Evolutionary conservation across 2,113 vertebrate species (phyloP).

Genomic region (Sturnus vulgaris): DNA sequence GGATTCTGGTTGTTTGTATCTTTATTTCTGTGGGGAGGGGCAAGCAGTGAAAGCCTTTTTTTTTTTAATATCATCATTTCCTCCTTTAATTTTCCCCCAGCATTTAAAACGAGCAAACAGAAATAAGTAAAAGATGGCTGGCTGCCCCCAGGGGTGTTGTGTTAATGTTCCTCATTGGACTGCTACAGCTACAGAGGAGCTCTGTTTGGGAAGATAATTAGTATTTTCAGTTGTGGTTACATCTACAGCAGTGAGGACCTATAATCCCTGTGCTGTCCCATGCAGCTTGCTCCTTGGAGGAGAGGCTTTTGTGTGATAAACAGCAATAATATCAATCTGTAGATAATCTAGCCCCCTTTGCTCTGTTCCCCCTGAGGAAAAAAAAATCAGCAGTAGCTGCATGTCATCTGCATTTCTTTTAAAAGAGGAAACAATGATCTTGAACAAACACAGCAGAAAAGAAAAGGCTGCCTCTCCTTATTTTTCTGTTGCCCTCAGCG

Average conservation of each 20-base stretch:
- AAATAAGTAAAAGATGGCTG: slow-evolving; percentile 9
- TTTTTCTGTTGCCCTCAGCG: not conserved
- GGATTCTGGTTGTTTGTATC: slow-evolving; percentile 26
- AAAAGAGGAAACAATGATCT: not conserved
- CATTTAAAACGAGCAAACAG: not conserved
- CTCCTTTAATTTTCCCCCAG: slow-evolving; percentile 4
- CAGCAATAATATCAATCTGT: slow-evolving; percentile 13
- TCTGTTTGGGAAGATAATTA: slow-evolving; percentile 36
- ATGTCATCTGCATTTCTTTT: not conserved
- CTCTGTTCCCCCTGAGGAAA: not conserved
- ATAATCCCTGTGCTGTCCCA: not conserved
- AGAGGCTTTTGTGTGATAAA: slow-evolving; percentile 22
- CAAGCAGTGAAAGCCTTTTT: not conserved
- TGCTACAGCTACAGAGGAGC: not conserved
- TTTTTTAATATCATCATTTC: not conserved
- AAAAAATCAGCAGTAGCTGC: not conserved
- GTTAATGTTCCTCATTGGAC: not conserved
- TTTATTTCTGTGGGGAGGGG: slow-evolving; percentile 10
- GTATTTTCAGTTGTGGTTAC: slow-evolving; percentile 29
- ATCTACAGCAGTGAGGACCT: not conserved
- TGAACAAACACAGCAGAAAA: not conserved
- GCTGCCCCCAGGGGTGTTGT: not conserved
- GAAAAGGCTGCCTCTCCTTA: not conserved
- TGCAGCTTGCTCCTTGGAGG: not conserved
- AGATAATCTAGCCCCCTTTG: not conserved